A percentile compares a stretch with the other conserved stretches of the same genome.
Conservation (phyloP, 2,888 invertebrate genomes). For the Auanema freiburgensis region DNA sequence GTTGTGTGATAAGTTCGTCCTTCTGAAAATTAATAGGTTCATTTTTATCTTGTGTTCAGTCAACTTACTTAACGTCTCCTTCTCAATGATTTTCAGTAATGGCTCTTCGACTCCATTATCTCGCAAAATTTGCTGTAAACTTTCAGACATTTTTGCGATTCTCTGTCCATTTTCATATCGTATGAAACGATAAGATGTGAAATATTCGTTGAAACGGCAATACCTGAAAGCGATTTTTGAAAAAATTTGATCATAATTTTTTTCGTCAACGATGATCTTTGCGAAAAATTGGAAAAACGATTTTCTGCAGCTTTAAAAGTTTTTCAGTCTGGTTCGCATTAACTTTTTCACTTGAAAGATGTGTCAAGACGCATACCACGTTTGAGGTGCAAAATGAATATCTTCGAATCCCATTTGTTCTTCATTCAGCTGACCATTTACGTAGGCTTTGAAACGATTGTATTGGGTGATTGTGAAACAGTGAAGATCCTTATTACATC, state of each 20-base stretch:
- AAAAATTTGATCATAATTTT: slow-evolving; percentile 9
- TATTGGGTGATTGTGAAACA: neutral
- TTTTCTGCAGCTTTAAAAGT: too few relatives aligned
- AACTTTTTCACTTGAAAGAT: neutral
- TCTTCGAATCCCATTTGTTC: neutral
- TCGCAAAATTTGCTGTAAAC: too few relatives aligned
- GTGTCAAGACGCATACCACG: neutral
- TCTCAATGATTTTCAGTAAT: too few relatives aligned
- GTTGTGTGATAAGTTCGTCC: too few relatives aligned
- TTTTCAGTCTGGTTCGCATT: neutral
- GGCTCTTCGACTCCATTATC: too few relatives aligned
- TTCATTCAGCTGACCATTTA: neutral
- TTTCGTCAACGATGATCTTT: too few relatives aligned
- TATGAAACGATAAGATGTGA: too few relatives aligned
- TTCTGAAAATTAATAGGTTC: too few relatives aligned
- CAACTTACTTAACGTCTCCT: too few relatives aligned
- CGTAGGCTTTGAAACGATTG: neutral
- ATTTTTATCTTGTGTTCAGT: too few relatives aligned
- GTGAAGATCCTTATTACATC: neutral
- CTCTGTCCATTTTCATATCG: too few relatives aligned
- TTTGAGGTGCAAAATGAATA: slow-evolving; percentile 1
- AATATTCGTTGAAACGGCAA: slow-evolving; percentile 2
- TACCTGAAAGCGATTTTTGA: slow-evolving; percentile 5
- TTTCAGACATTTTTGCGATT: too few relatives aligned
- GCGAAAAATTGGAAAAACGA: neutral